phyloP scores from a whole-genome alignment of 1,140 invertebrate genomes.

The Drosophila orosa region DNA sequence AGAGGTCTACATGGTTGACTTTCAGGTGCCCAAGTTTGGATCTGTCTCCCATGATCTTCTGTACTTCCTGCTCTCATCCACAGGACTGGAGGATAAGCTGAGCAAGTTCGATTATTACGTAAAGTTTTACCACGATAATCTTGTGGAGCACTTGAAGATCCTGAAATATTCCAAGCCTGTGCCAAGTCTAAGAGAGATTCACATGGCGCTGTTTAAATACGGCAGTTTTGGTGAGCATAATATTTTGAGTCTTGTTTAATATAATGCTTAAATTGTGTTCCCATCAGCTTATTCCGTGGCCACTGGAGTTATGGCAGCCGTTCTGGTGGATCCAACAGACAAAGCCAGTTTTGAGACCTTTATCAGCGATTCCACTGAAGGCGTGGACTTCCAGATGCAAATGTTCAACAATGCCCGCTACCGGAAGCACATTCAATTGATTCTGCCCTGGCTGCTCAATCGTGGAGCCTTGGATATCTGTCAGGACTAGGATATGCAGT shows the following conservation, averaged over 20 bases:
- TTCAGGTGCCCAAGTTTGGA: slow-evolving; percentile 65
- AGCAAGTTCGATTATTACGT: slow-evolving; percentile 74
- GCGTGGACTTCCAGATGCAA: slow-evolving; percentile 34
- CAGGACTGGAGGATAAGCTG: slow-evolving; percentile 66
- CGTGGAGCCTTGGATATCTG: too few relatives aligned
- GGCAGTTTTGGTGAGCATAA: slow-evolving; percentile 56
- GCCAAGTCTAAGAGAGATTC: slow-evolving; percentile 60
- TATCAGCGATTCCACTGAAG: slow-evolving; percentile 47
- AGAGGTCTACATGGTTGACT: slow-evolving; percentile 65
- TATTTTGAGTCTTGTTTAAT: background rate
- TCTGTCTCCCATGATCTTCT: slow-evolving; percentile 61
- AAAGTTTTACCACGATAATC: slow-evolving; percentile 68
- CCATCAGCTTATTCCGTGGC: slow-evolving; percentile 56
- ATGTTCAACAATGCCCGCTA: slow-evolving; percentile 1
- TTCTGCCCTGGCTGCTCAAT: background rate
- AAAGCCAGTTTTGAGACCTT: slow-evolving; percentile 64
- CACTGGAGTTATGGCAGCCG: slow-evolving; percentile 66
- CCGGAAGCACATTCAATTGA: background rate
- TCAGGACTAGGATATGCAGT: background rate
- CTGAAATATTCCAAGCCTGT: slow-evolving; percentile 61
- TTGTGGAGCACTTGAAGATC: slow-evolving; percentile 53
- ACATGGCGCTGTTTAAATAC: slow-evolving; percentile 50
- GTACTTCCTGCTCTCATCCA: slow-evolving; percentile 68
- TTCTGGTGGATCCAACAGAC: slow-evolving; percentile 70
- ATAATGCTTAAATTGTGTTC: background rate